Evolutionary conservation across 2,113 vertebrate species (phyloP).

Genomic region (Meriones unguiculatus): DNA sequence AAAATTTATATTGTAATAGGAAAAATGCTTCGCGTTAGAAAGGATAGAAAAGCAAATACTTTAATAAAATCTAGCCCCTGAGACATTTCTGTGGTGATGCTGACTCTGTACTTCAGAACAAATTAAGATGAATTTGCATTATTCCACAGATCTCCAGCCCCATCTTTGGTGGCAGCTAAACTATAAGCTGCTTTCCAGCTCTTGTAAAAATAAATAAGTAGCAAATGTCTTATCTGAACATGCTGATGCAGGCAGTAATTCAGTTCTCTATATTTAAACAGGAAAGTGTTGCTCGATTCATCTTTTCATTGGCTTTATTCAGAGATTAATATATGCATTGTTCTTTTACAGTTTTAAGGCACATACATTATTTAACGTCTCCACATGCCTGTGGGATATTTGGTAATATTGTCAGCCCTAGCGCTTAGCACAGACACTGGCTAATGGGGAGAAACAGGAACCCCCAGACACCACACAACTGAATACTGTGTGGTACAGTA

Average conservation of each 20-base stretch:
- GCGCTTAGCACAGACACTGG: constrained; percentile 7
- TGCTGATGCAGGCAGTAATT: constrained; percentile 36
- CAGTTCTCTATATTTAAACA: constrained; percentile 25
- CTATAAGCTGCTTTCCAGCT: neutral
- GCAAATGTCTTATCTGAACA: constrained; percentile 2
- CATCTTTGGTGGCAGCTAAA: neutral
- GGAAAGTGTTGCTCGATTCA: neutral
- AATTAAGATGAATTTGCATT: constrained; percentile 44
- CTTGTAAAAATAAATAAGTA: neutral
- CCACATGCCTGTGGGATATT: neutral
- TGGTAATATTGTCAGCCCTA: neutral
- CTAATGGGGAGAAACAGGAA: neutral
- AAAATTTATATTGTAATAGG: constrained; percentile 30
- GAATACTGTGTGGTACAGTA: no score
- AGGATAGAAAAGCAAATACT: constrained; percentile 54
- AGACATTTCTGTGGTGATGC: neutral
- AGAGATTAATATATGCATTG: neutral
- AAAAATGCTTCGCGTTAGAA: constrained; percentile 47
- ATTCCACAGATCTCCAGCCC: constrained; percentile 1
- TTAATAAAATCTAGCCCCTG: constrained; percentile 51
- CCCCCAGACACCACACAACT: neutral
- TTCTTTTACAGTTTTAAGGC: neutral
- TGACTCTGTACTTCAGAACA: neutral
- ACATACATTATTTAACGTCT: neutral
- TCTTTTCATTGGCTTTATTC: constrained; percentile 41